These are phyloP conservation scores for Euzetes globulus DNA, from an alignment of 2,888 invertebrate genomes.

Conservation along the genomic window DNA sequence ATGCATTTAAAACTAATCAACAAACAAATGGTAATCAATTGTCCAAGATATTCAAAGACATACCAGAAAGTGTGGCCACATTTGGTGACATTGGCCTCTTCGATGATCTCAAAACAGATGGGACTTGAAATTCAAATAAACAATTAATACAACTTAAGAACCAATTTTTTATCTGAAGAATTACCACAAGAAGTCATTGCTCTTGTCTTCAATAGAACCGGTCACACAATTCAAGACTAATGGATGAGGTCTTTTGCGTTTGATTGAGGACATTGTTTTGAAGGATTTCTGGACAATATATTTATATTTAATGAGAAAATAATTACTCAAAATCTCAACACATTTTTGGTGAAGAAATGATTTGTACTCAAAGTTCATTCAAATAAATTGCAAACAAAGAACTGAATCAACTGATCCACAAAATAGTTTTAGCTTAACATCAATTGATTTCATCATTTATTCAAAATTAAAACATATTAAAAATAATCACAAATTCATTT, in stretches of 20 bases:
- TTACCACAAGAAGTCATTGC: slow-evolving; percentile 34
- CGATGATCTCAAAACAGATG: slow-evolving; percentile 78
- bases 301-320: not conserved
- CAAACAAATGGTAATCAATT: not conserved
- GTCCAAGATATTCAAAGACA: slow-evolving; percentile 40
- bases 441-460: no score
- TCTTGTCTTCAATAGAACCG: slow-evolving; percentile 25
- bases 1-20: slow-evolving; percentile 62
- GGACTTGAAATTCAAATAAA: slow-evolving; percentile 53
- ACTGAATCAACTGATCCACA: no score
- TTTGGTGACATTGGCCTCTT: slow-evolving; percentile 79
- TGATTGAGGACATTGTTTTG: slow-evolving; percentile 20
- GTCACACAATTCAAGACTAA: slow-evolving; percentile 21
- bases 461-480: no score
- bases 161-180: not conserved
- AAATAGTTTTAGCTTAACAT: no score
- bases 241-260: slow-evolving; percentile 32
- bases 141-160: not conserved
- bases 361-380: not conserved
- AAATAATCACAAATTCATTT: no score
- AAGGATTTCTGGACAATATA: not conserved
- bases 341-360: not conserved
- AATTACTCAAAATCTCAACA: not conserved
- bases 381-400: no score
- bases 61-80: slow-evolving; percentile 87